Conservation (phyloP, 92 coral and sea anemone genomes). For the Plumapathes pennacea region DNA sequence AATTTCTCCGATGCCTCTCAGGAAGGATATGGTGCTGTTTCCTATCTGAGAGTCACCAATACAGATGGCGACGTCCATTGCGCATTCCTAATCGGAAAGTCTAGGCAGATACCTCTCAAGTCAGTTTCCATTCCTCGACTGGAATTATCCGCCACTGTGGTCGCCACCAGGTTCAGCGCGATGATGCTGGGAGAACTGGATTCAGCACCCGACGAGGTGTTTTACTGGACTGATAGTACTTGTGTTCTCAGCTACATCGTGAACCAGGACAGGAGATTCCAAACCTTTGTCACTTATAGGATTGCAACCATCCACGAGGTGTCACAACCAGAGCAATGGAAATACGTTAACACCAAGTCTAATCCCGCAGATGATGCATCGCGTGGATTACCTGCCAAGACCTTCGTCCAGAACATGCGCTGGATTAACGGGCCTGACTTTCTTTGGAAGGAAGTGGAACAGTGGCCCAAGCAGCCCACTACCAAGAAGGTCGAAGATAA, state of each 20-base stretch:
- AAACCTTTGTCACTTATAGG: slow-evolving; percentile 37
- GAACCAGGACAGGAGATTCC: slow-evolving; percentile 17
- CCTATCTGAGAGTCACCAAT: slow-evolving; percentile 17
- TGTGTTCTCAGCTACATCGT: slow-evolving; percentile 17
- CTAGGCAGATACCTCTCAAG: slow-evolving; percentile 15
- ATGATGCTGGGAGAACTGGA: slow-evolving; percentile 5
- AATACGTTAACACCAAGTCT: slow-evolving; percentile 46
- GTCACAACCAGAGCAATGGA: slow-evolving; percentile 52
- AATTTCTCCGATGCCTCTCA: slow-evolving; percentile 31
- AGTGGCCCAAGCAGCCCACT: slow-evolving; percentile 58
- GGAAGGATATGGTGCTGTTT: slow-evolving; percentile 31
- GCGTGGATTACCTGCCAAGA: slow-evolving; percentile 34
- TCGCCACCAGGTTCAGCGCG: slow-evolving; percentile 16
- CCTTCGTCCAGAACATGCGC: slow-evolving; percentile 16
- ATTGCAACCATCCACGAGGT: slow-evolving; percentile 46
- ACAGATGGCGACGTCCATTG: slow-evolving; percentile 3
- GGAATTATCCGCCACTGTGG: slow-evolving; percentile 21
- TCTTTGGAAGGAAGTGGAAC: slow-evolving; percentile 24
- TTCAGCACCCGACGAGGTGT: background rate
- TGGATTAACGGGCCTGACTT: slow-evolving; percentile 53
- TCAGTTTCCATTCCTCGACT: slow-evolving; percentile 9
- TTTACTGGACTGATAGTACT: slow-evolving; percentile 26
- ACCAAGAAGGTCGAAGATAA: slow-evolving; percentile 12
- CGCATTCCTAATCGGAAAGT: slow-evolving; percentile 18
- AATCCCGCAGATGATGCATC: slow-evolving; percentile 77